phyloP scores from a whole-genome alignment of 2,888 invertebrate genomes.

The Trachelus tabidus region DNA sequence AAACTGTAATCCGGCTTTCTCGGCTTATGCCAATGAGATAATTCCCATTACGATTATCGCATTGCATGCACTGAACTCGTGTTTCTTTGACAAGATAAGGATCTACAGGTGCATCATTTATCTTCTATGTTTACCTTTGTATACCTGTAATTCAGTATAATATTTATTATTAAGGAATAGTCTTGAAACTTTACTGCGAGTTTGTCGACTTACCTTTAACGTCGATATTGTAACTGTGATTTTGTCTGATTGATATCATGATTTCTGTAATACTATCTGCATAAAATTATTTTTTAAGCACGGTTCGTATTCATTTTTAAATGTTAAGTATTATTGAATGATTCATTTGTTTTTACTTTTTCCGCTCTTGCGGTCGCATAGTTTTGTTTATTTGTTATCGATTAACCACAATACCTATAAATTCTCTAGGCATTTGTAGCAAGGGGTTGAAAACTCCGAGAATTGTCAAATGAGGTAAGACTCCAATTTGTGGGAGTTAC shows the following conservation, averaged over 20 bases:
- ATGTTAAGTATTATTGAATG: not conserved
- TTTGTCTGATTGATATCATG: not conserved
- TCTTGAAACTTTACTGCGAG: not conserved
- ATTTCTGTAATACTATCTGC: not conserved
- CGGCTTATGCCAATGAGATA: too few species aligned
- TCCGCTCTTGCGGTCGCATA: not conserved
- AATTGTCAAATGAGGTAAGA: too few species aligned
- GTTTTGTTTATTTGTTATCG: not conserved
- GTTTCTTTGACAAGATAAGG: too few species aligned
- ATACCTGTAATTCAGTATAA: not conserved
- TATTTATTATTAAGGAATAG: not conserved
- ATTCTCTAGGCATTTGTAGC: not conserved
- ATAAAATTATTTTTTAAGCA: not conserved
- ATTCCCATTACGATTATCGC: too few species aligned
- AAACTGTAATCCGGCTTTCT: too few species aligned
- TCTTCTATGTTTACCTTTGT: not conserved
- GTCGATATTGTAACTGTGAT: not conserved
- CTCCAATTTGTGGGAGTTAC: too few species aligned
- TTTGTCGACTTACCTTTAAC: not conserved
- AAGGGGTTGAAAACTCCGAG: not conserved
- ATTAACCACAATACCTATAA: not conserved
- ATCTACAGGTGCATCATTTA: not conserved
- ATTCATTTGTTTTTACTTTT: not conserved
- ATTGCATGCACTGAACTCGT: too few species aligned
- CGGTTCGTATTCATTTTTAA: not conserved